Evolutionary conservation across 2,113 vertebrate genomes (phyloP).

Genomic region (Laticauda laticaudata): DNA sequence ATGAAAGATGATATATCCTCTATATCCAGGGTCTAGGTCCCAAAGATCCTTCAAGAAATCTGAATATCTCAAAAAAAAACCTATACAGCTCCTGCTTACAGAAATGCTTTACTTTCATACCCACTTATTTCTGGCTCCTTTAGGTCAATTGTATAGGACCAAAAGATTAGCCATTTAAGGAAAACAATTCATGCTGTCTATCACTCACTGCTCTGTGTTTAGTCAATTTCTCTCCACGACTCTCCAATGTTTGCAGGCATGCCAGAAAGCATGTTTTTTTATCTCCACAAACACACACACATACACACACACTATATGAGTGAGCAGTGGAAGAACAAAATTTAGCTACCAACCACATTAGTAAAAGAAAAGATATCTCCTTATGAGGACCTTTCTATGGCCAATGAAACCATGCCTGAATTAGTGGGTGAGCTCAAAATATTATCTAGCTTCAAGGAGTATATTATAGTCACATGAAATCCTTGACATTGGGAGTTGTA

Average conservation of each 20-base stretch:
- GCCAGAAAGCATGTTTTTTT: conserved; percentile 39
- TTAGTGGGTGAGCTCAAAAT: background rate
- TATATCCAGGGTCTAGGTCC: background rate
- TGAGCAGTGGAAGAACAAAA: background rate
- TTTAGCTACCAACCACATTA: background rate
- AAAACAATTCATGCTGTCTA: conserved; percentile 53
- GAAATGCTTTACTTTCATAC: conserved; percentile 29
- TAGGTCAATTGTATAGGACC: conserved; percentile 40
- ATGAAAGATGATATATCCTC: background rate
- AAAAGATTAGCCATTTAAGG: conserved; percentile 64
- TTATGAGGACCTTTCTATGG: background rate
- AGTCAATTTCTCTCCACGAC: conserved; percentile 43
- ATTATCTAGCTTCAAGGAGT: background rate
- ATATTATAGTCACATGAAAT: background rate
- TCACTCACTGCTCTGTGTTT: conserved; percentile 52
- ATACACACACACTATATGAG: background rate
- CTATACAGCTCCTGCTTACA: conserved; percentile 6
- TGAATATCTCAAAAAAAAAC: conserved; percentile 48
- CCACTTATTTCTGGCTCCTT: conserved; percentile 21
- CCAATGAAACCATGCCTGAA: background rate
- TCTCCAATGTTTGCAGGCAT: conserved; percentile 26
- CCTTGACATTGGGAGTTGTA: background rate
- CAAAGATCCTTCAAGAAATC: background rate
- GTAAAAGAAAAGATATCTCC: background rate
- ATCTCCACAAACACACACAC: background rate